Evolutionary conservation across 2,113 vertebrate genomes (phyloP).

Genomic region (Chauna torquata): DNA sequence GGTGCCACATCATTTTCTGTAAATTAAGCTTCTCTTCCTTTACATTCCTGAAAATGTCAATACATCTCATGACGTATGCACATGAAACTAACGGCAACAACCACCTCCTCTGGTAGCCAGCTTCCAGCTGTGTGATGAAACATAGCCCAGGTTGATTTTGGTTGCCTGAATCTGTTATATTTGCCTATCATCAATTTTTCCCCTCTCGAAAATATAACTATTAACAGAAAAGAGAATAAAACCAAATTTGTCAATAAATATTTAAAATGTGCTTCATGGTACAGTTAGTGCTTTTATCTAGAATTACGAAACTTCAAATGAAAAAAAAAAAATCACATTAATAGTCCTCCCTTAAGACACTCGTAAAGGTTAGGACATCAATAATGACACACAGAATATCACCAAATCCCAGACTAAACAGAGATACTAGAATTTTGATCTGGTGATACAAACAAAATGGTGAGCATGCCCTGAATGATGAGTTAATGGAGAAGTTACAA

Average conservation of each 20-base stretch:
- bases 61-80: not conserved
- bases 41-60: not conserved
- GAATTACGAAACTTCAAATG: not conserved
- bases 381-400: not conserved
- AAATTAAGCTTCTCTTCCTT: not conserved
- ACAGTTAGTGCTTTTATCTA: not conserved
- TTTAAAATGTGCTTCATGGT: not conserved
- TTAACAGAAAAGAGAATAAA: not conserved
- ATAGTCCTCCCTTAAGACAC: not conserved
- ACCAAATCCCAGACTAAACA: not conserved
- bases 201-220: not conserved
- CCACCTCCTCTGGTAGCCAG: not conserved
- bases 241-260: not conserved
- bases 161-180: not conserved
- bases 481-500: not conserved
- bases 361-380: not conserved
- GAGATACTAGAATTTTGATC: not conserved
- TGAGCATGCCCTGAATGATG: not conserved
- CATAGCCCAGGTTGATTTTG: not conserved
- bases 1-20: not conserved
- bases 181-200: not conserved
- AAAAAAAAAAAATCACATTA: not conserved
- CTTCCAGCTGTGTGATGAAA: not conserved
- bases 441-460: not conserved
- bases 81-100: not conserved